phyloP scores from a whole-genome alignment of 2,888 invertebrate genomes.

The Conchocele bisecta region DNA sequence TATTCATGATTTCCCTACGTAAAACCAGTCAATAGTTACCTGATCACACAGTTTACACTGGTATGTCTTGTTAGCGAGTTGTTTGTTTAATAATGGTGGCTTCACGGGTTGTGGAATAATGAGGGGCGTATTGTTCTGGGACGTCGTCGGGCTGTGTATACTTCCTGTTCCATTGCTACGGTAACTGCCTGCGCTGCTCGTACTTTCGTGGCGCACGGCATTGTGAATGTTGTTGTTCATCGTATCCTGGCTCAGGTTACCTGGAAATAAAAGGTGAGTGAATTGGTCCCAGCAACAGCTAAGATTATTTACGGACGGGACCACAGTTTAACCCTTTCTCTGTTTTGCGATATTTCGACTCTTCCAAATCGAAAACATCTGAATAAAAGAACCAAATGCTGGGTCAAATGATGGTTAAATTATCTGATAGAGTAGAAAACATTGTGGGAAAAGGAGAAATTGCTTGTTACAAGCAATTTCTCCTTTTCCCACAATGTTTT shows the following conservation, averaged over 20 bases:
- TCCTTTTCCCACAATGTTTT: too few species aligned
- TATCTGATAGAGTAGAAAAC: too few species aligned
- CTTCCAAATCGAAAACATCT: too few species aligned
- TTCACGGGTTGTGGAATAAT: slow-evolving; percentile 79
- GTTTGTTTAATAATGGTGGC: slow-evolving; percentile 61
- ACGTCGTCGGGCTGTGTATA: slow-evolving; percentile 72
- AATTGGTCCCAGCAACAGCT: background rate
- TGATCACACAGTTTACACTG: slow-evolving; percentile 81
- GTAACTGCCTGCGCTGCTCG: slow-evolving; percentile 73
- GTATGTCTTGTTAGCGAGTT: slow-evolving; percentile 71
- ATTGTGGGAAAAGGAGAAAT: too few species aligned
- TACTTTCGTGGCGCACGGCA: slow-evolving; percentile 68
- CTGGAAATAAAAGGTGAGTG: slow-evolving; percentile 43
- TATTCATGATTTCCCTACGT: too few species aligned
- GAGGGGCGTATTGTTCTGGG: slow-evolving; percentile 70
- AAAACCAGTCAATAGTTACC: slow-evolving; percentile 66
- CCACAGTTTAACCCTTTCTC: too few species aligned
- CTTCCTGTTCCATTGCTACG: slow-evolving; percentile 73
- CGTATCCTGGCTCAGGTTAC: slow-evolving; percentile 62
- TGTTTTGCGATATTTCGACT: too few species aligned
- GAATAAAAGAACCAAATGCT: too few species aligned
- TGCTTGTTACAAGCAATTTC: too few species aligned
- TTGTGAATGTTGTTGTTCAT: slow-evolving; percentile 65
- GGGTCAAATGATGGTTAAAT: too few species aligned
- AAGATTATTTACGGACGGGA: too few species aligned